A percentile compares a stretch with the other conserved stretches of the same genome.
Evolutionary conservation across 37 sponge, comb jelly and placozoan genomes (phyloP).

Genomic region (Petrosia ficiformis): DNA sequence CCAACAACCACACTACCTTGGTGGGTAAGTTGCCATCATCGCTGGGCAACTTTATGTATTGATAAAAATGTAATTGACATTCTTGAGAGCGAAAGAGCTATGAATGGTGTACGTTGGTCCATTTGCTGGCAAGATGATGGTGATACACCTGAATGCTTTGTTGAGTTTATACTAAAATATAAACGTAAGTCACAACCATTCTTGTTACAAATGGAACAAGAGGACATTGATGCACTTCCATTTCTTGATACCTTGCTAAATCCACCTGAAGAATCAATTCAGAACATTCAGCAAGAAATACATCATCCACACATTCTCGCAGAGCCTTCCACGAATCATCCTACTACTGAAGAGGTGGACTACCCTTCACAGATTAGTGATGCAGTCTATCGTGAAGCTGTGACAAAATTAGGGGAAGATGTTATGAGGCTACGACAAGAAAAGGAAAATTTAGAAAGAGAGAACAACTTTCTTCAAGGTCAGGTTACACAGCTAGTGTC

Average conservation of each 20-base stretch:
- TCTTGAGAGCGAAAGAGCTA: not conserved
- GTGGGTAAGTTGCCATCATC: not conserved
- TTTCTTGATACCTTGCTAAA: not conserved
- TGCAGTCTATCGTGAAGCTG: not conserved
- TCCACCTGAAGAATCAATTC: not conserved
- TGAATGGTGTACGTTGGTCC: not conserved
- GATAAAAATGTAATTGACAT: not conserved
- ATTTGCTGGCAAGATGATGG: not conserved
- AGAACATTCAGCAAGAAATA: not conserved
- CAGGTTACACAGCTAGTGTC: not conserved
- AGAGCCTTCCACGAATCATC: no score
- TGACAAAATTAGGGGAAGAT: conserved; percentile 25
- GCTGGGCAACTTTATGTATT: not conserved
- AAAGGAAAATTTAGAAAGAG: conserved; percentile 23
- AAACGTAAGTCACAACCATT: no score
- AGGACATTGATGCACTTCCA: not conserved
- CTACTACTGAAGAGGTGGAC: no score
- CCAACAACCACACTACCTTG: not conserved
- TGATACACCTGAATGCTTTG: not conserved
- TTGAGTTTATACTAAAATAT: not conserved
- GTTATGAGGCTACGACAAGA: conserved; percentile 25
- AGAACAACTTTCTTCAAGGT: conserved; percentile 20
- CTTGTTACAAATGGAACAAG: not conserved
- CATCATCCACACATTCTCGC: no score
- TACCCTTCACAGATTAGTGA: no score